These are phyloP conservation scores for Dromaius novaehollandiae DNA, from an alignment of 2,113 vertebrate species.

Conservation along the genomic window DNA sequence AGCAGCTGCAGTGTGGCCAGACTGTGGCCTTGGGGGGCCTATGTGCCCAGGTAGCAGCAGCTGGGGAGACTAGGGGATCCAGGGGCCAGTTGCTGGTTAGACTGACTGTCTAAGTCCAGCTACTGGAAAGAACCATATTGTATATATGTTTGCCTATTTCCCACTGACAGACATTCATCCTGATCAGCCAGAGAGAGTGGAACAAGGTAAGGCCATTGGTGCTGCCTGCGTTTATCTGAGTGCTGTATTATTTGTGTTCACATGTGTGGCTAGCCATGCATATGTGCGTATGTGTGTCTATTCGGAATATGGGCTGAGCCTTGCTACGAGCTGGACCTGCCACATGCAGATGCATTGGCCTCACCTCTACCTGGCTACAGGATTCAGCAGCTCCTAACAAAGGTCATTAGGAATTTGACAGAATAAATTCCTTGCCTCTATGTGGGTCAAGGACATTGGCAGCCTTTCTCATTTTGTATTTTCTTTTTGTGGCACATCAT, in stretches of 20 bases:
- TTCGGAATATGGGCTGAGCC: neutral
- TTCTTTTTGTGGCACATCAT: neutral
- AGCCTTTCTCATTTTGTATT: neutral
- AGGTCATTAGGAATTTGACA: neutral
- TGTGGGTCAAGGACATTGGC: neutral
- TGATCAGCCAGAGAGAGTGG: too few species aligned
- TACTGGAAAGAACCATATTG: too few species aligned
- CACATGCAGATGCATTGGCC: neutral
- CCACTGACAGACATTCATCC: too few species aligned
- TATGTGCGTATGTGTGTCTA: too few species aligned
- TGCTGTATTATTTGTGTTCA: neutral
- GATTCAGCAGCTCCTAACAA: neutral
- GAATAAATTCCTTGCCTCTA: neutral
- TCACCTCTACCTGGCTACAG: rapidly evolving
- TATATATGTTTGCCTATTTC: too few species aligned
- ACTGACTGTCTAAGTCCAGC: too few species aligned
- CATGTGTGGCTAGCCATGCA: neutral
- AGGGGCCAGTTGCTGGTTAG: too few species aligned
- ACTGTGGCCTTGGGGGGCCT: too few species aligned
- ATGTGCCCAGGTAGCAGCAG: too few species aligned
- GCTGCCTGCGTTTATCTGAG: neutral
- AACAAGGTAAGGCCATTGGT: neutral
- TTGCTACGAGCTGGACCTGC: neutral
- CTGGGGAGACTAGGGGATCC: too few species aligned
- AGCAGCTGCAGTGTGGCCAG: too few species aligned